Percentiles rank a stretch among this genome's conserved stretches.
Evolutionary conservation across 2,113 vertebrate species (phyloP).

Genomic region (Hucho hucho): DNA sequence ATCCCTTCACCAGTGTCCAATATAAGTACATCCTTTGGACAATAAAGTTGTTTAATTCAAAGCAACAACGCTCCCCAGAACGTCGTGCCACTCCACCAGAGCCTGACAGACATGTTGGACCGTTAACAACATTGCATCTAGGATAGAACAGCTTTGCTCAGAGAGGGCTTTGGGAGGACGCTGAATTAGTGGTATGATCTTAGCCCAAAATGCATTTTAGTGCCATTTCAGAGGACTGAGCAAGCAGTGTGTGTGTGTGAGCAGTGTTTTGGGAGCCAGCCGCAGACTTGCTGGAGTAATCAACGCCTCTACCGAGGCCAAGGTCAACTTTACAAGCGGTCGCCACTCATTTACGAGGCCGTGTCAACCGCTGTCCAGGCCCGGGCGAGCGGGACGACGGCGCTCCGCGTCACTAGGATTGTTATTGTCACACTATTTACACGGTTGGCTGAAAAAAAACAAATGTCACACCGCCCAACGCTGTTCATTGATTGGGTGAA

Average conservation of each 20-base stretch:
- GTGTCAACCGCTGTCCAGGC: slow-evolving; percentile 5
- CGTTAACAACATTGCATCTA: too few relatives aligned
- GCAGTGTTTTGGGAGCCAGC: slow-evolving; percentile 51
- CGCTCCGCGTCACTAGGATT: too few relatives aligned
- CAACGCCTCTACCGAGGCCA: slow-evolving; percentile 48
- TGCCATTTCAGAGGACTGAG: too few relatives aligned
- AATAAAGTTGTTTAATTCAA: not conserved
- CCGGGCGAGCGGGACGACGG: not conserved
- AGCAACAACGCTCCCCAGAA: not conserved
- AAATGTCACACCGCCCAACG: too few relatives aligned
- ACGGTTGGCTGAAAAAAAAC: not conserved
- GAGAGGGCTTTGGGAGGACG: too few relatives aligned
- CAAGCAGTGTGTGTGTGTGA: not conserved
- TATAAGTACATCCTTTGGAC: not conserved
- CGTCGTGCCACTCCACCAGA: not conserved
- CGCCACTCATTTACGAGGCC: slow-evolving; percentile 43
- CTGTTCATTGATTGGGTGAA: too few relatives aligned
- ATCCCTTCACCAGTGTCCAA: too few relatives aligned
- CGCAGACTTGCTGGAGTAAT: slow-evolving; percentile 51
- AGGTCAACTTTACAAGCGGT: slow-evolving; percentile 55
- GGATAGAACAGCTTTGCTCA: too few relatives aligned
- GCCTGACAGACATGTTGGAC: too few relatives aligned
- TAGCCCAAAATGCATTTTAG: too few relatives aligned
- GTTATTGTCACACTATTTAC: too few relatives aligned
- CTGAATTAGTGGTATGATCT: too few relatives aligned